phyloP scores from a whole-genome alignment of 2,888 invertebrate genomes.

The Apotomis capreana region DNA sequence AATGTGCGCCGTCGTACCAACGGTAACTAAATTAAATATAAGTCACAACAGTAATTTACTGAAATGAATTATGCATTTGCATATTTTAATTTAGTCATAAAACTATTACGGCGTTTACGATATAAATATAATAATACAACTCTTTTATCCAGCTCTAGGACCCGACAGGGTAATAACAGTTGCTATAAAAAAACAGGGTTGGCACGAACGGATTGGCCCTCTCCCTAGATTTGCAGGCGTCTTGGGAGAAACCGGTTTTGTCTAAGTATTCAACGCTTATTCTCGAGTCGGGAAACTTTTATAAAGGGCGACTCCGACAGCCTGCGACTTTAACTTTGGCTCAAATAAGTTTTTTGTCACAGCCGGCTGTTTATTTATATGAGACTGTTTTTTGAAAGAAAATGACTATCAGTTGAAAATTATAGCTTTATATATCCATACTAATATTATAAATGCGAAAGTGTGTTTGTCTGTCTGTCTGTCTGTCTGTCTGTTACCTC shows the following conservation, averaged over 20 bases:
- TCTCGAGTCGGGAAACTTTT: conserved; percentile 9
- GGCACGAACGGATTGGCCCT: conserved; percentile 3
- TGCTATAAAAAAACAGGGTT: conserved; percentile 20
- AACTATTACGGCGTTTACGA: conserved; percentile 2
- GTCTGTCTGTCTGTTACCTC: too few species aligned
- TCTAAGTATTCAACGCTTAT: conserved; percentile 8
- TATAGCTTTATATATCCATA: too few species aligned
- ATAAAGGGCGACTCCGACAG: background rate
- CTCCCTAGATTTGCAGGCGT: conserved; percentile 2
- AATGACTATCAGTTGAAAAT: background rate
- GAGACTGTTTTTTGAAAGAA: background rate
- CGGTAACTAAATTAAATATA: background rate
- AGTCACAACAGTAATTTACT: background rate
- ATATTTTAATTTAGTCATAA: conserved; percentile 7
- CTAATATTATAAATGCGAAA: too few species aligned
- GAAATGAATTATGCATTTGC: background rate
- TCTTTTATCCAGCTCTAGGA: conserved; percentile 10
- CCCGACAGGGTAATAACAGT: conserved; percentile 5
- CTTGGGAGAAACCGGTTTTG: background rate
- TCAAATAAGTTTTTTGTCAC: conserved; percentile 8
- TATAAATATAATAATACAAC: conserved; percentile 13
- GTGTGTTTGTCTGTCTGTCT: too few species aligned
- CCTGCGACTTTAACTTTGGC: background rate
- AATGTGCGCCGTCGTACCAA: too few species aligned
- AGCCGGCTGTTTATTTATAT: conserved; percentile 4